These are phyloP conservation scores for Chaetogeoica ovagalla DNA, from an alignment of 2,888 invertebrate genomes.

Conservation along the genomic window DNA sequence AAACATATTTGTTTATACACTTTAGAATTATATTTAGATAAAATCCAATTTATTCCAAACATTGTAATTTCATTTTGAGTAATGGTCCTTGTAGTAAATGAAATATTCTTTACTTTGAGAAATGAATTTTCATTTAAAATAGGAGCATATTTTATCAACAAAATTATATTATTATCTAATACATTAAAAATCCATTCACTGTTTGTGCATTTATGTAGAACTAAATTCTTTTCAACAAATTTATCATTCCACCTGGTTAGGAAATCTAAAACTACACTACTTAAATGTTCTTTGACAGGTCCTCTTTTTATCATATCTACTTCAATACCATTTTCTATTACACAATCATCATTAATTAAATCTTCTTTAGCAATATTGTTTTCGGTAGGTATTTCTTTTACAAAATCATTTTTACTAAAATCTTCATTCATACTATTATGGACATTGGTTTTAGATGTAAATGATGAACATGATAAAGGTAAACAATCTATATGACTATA, in stretches of 20 bases:
- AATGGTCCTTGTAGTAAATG: neutral
- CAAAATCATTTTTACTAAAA: neutral
- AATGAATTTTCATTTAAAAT: constrained; percentile 6
- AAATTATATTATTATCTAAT: constrained; percentile 18
- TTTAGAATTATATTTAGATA: constrained; percentile 43
- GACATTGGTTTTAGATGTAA: neutral
- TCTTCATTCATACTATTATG: neutral
- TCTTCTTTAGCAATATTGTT: neutral
- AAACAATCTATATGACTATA: constrained; percentile 18
- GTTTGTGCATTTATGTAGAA: constrained; percentile 26
- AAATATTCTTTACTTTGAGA: constrained; percentile 44
- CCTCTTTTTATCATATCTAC: neutral
- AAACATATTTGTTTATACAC: constrained; percentile 43
- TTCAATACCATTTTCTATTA: neutral
- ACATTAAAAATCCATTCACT: constrained; percentile 37
- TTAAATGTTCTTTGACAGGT: neutral
- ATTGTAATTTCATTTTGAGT: constrained; percentile 13
- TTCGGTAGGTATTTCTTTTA: constrained; percentile 23
- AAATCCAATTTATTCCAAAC: constrained; percentile 47
- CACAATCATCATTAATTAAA: neutral
- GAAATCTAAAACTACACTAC: constrained; percentile 10
- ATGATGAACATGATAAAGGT: constrained; percentile 36
- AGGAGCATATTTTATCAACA: constrained; percentile 13
- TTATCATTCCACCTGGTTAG: constrained; percentile 20
- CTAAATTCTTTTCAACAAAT: constrained; percentile 19